phyloP scores from a whole-genome alignment of 2,113 vertebrate genomes.

The Corythoichthys haematopterus region DNA sequence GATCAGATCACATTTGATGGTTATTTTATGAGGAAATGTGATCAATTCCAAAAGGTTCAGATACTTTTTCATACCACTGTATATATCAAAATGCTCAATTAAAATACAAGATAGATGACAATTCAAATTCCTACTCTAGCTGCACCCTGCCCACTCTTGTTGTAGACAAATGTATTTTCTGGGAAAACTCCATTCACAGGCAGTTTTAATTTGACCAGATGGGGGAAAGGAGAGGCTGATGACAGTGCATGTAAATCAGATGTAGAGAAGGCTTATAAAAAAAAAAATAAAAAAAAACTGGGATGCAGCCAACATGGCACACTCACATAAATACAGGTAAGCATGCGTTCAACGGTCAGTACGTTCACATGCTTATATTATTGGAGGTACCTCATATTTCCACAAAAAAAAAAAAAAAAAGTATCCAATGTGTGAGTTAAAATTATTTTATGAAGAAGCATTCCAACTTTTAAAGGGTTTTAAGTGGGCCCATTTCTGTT shows the following conservation, averaged over 20 bases:
- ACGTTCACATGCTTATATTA: neutral
- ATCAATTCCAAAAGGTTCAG: too few relatives aligned
- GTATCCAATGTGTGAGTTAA: neutral
- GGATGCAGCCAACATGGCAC: slow-evolving; percentile 23
- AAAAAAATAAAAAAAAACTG: slow-evolving; percentile 13
- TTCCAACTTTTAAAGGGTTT: neutral
- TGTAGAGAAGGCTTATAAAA: slow-evolving; percentile 22
- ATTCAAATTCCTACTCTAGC: too few relatives aligned
- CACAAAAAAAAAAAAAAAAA: too few relatives aligned
- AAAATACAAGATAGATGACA: too few relatives aligned
- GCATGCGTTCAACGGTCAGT: slow-evolving; percentile 32
- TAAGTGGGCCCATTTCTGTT: neutral
- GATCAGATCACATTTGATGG: too few relatives aligned
- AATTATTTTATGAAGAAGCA: neutral
- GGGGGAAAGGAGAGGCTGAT: slow-evolving; percentile 13
- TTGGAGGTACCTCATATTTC: neutral
- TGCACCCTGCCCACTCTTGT: too few relatives aligned
- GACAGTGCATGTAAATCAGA: slow-evolving; percentile 48
- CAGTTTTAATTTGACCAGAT: slow-evolving; percentile 27
- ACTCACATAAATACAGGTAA: slow-evolving; percentile 17
- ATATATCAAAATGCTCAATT: too few relatives aligned
- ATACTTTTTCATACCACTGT: too few relatives aligned
- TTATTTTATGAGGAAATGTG: too few relatives aligned
- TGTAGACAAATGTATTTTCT: neutral
- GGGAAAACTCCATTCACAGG: slow-evolving; percentile 19